Evolutionary conservation across 1,140 invertebrate genomes (phyloP), one percentile per base, ranked within the genome.

Genomic region (Nebria ingens): DNA sequence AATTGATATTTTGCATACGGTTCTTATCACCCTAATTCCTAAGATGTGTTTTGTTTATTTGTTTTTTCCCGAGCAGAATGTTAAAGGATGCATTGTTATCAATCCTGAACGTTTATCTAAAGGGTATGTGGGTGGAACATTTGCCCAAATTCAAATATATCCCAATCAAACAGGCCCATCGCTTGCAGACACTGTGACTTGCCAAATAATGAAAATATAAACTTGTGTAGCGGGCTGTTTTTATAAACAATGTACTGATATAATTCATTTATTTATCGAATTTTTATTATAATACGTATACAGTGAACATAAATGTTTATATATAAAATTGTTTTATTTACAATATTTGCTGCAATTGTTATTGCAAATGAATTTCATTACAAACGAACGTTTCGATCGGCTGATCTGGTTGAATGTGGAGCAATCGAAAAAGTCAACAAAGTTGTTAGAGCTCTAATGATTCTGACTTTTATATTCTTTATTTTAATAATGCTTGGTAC

Each of bases 41-140:
- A n/a, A n/a, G n/a, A n/a, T n/a, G n/a, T n/a, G n/a, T n/a, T n/a
- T n/a, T n/a, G n/a, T n/a, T n/a, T n/a, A n/a, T n/a, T n/a, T n/a
- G n/a, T n/a, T n/a, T n/a, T n/a, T n/a, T n/a, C n/a, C n/a, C n/a
- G n/a, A n/a, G n/a, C n/a, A 88, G 82, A 71, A 83, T 55, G 76
- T 89, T 12, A 79, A 84, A 57, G 83, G 81, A 2, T 86, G 84
- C 58, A 70, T 89, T 21, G 81, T 86, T 11, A 69, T 93, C 12
- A 93, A 93, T 76, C 88, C 90, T 0, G 89, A 89, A 58, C 76
- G 80, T 52, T 66, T 91, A 23, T 75, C 79, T 0, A 89, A 90
- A 68, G 85, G 85, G 56, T 73, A 59, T 1, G 69, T 69, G 21
- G 76, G 60, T 1, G 79, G 77, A 4, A 79, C 77, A 2, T 79